These are phyloP conservation scores for Rhorus exstirpatorius DNA, from an alignment of 2,888 invertebrate species.

Conservation along the genomic window DNA sequence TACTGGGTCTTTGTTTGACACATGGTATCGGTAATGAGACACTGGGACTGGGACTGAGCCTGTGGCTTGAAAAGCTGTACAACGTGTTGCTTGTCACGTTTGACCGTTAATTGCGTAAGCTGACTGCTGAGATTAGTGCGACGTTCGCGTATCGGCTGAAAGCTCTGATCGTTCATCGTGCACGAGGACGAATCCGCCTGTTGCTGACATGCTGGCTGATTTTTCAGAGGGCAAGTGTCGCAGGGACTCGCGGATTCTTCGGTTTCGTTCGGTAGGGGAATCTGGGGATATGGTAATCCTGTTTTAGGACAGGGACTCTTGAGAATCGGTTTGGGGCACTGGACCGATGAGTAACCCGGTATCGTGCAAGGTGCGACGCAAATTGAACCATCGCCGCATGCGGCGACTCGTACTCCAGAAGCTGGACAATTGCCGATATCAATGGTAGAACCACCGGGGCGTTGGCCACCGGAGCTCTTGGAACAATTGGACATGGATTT, in stretches of 20 bases:
- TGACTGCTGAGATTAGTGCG: slow-evolving; percentile 84
- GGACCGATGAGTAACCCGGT: slow-evolving; percentile 77
- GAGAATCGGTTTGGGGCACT: slow-evolving; percentile 76
- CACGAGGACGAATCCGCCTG: slow-evolving; percentile 51
- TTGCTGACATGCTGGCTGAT: slow-evolving; percentile 31
- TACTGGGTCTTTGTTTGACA: slow-evolving; percentile 80
- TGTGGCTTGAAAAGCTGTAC: slow-evolving; percentile 82
- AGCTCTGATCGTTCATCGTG: slow-evolving; percentile 78
- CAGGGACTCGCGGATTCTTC: slow-evolving; percentile 71
- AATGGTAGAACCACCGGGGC: slow-evolving; percentile 77
- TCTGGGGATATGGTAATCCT: slow-evolving; percentile 82
- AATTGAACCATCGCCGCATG: slow-evolving; percentile 79
- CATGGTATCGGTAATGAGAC: slow-evolving; percentile 56
- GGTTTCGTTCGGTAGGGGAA: slow-evolving; percentile 79
- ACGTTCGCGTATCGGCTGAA: slow-evolving; percentile 82
- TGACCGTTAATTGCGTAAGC: slow-evolving; percentile 82
- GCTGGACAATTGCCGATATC: slow-evolving; percentile 77
- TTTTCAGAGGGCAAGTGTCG: slow-evolving; percentile 69
- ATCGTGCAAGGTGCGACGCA: slow-evolving; percentile 78
- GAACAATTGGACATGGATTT: slow-evolving; percentile 60
- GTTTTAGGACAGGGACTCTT: slow-evolving; percentile 74
- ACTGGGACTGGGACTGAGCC: slow-evolving; percentile 73
- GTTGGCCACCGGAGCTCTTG: slow-evolving; percentile 73
- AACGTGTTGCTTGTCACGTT: slow-evolving; percentile 76
- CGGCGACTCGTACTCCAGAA: slow-evolving; percentile 79